Evolutionary conservation across 2,797 vertebrate genomes (phyloP).

Genomic region (Pachyuromys duprasi): DNA sequence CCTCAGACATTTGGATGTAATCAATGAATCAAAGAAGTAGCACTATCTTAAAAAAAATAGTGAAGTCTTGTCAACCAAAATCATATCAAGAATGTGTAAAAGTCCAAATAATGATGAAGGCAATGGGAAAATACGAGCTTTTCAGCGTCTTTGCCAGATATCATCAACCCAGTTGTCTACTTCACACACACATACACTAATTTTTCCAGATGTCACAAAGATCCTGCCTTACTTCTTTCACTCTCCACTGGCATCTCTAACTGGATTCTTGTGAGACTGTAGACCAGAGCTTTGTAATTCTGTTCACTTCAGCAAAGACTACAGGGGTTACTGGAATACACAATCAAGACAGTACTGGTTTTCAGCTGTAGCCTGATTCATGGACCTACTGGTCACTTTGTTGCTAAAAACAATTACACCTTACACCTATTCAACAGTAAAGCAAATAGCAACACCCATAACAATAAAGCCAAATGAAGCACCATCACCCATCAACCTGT

Average conservation of each 20-base stretch:
- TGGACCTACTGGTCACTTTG: not conserved
- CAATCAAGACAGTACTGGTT: not conserved
- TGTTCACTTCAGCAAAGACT: not conserved
- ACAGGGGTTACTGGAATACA: not conserved
- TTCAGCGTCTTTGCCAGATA: not conserved
- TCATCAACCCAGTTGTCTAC: not conserved
- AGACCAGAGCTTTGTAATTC: not conserved
- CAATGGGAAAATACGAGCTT: not conserved
- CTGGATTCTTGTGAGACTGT: not conserved
- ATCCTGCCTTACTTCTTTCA: not conserved
- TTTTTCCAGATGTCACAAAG: not conserved
- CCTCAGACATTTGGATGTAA: slow-evolving; percentile 28
- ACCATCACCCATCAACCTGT: not conserved
- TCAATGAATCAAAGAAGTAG: not conserved
- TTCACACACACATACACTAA: not conserved
- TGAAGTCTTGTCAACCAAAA: slow-evolving; percentile 1
- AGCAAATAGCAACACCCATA: not conserved
- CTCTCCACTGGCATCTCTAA: not conserved
- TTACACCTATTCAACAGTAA: not conserved
- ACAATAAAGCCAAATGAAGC: not conserved
- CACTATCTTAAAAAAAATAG: not conserved
- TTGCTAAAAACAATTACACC: not conserved
- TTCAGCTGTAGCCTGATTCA: not conserved
- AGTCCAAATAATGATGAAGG: not conserved
- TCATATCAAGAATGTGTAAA: slow-evolving; percentile 13